Evolutionary conservation across 2,113 vertebrate genomes (phyloP).

Genomic region (Dicerorhinus sumatrensis): DNA sequence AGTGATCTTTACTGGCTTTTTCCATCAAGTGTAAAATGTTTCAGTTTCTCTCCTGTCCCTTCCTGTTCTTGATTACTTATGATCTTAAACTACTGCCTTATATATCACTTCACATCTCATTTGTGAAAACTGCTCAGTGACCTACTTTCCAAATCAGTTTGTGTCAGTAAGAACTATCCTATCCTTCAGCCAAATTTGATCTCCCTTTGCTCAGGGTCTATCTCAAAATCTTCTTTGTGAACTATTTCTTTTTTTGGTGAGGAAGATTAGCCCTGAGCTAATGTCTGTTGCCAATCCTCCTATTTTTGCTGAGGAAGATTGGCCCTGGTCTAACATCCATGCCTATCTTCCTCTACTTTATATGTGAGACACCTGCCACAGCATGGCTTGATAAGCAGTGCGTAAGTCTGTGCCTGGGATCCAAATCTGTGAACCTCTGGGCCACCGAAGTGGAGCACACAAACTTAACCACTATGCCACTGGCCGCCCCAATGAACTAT

Average conservation of each 20-base stretch:
- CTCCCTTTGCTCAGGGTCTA: background rate
- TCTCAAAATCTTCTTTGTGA: slow-evolving; percentile 5
- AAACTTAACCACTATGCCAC: too few species aligned
- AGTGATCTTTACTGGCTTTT: background rate
- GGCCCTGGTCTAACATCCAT: too few species aligned
- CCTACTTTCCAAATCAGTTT: background rate
- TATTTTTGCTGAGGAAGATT: too few species aligned
- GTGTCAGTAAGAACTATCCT: background rate
- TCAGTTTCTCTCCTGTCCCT: background rate
- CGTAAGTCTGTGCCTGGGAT: too few species aligned
- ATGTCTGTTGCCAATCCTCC: too few species aligned
- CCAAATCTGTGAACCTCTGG: too few species aligned
- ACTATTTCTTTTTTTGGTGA: background rate
- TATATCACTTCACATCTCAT: background rate
- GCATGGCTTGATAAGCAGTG: too few species aligned
- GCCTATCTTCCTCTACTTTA: too few species aligned
- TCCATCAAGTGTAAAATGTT: background rate
- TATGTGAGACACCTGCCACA: too few species aligned
- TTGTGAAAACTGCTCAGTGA: slow-evolving; percentile 35
- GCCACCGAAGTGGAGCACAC: too few species aligned
- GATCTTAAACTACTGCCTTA: background rate
- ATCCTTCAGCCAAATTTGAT: slow-evolving; percentile 19
- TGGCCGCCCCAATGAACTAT: background rate
- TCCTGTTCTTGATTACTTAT: slow-evolving; percentile 12
- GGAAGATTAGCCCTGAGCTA: too few species aligned